phyloP scores from a whole-genome alignment of 37 sponge, comb jelly and placozoan species.

The Spongilla lacustris region DNA sequence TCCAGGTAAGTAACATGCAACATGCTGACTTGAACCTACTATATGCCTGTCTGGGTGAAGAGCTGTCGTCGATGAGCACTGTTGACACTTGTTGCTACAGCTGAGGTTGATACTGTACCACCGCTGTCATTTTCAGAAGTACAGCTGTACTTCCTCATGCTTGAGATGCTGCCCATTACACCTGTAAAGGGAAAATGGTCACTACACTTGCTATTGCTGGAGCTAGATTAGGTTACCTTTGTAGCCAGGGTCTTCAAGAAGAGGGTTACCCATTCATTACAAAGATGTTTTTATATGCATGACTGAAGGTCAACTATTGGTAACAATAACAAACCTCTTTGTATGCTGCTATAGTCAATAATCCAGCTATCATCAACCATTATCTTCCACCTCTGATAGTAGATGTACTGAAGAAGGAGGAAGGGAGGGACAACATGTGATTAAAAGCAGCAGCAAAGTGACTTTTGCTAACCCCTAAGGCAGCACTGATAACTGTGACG shows the following conservation, averaged over 20 bases:
- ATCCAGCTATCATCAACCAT: slow-evolving; percentile 92
- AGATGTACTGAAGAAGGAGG: slow-evolving; percentile 47
- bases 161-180: slow-evolving; percentile 63
- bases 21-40: slow-evolving; percentile 25
- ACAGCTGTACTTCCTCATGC: slow-evolving; percentile 30
- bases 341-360: slow-evolving; percentile 68
- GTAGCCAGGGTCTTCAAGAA: slow-evolving; percentile 21
- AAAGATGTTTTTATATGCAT: not conserved
- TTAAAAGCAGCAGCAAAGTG: not conserved
- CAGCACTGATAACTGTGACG: not conserved
- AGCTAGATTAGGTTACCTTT: not conserved
- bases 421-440: not conserved
- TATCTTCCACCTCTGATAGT: slow-evolving; percentile 65
- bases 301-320: not conserved
- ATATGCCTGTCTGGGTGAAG: slow-evolving; percentile 72
- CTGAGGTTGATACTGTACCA: slow-evolving; percentile 1
- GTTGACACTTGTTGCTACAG: slow-evolving; percentile 12
- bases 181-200: not conserved
- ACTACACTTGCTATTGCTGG: not conserved
- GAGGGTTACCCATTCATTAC: not conserved
- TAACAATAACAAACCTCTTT: slow-evolving; percentile 22
- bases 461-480: not conserved
- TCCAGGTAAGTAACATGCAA: not conserved
- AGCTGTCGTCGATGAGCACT: slow-evolving; percentile 33
- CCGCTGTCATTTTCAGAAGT: not conserved